Evolutionary conservation across 2,797 vertebrate genomes (phyloP).

Genomic region (Lagodon rhomboides): DNA sequence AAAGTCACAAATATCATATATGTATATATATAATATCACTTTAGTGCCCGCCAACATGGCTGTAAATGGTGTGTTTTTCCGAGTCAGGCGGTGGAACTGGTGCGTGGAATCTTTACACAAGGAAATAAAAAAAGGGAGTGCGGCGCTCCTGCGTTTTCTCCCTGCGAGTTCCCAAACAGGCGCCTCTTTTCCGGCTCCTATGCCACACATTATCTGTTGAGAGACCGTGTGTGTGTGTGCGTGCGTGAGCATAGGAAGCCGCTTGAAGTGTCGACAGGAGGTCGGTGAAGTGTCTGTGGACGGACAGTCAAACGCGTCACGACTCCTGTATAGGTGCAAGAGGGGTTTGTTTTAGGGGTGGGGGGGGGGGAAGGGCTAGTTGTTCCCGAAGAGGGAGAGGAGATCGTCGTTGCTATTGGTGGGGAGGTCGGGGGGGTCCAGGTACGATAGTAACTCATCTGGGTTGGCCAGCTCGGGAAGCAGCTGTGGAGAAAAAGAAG

Average conservation of each 20-base stretch:
- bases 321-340: slow-evolving; percentile 41
- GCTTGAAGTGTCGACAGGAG: slow-evolving; percentile 57
- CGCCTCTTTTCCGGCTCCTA: slow-evolving; percentile 51
- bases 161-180: slow-evolving; percentile 55
- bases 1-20: slow-evolving; percentile 85
- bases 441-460: slow-evolving; percentile 97
- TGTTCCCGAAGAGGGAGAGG: slow-evolving; percentile 99
- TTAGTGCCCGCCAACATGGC: slow-evolving; percentile 87
- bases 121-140: slow-evolving; percentile 74
- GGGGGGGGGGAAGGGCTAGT: slow-evolving; percentile 83
- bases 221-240: slow-evolving; percentile 43
- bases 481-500: slow-evolving; percentile 84
- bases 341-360: background rate
- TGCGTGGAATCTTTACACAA: slow-evolving; percentile 89
- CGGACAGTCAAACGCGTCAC: slow-evolving; percentile 76
- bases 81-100: slow-evolving; percentile 84
- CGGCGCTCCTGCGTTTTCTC: slow-evolving; percentile 49
- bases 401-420: slow-evolving; percentile 99
- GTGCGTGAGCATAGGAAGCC: slow-evolving; percentile 60
- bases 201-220: slow-evolving; percentile 50
- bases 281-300: slow-evolving; percentile 71
- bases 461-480: slow-evolving; percentile 98
- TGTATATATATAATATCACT: slow-evolving; percentile 73
- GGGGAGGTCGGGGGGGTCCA: slow-evolving; percentile 98
- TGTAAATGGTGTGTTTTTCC: slow-evolving; percentile 78